phyloP scores from a whole-genome alignment of 2,797 vertebrate species.

The Vipera latastei region DNA sequence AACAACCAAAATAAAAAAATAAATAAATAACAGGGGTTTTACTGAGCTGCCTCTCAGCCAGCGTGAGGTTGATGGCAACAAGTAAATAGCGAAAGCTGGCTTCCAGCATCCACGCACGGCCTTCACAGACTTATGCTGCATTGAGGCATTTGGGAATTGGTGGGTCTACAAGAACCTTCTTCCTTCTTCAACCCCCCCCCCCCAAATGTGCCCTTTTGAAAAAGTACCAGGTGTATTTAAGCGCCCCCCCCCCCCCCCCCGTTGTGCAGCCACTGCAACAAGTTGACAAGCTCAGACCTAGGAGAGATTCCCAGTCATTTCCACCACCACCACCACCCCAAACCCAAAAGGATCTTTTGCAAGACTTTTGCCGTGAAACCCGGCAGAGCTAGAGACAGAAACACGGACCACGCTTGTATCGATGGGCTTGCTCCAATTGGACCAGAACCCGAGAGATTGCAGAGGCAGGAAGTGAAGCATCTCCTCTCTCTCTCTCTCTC shows the following conservation, averaged over 20 bases:
- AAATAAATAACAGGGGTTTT: not conserved
- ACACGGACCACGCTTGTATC: slow-evolving; percentile 29
- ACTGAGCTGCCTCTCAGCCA: slow-evolving; percentile 4
- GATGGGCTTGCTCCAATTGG: not conserved
- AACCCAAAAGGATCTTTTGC: not conserved
- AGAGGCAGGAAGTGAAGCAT: slow-evolving; percentile 59
- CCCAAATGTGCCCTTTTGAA: not conserved
- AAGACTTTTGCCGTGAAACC: slow-evolving; percentile 44
- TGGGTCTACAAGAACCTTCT: not conserved
- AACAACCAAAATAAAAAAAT: no score
- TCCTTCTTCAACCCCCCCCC: slow-evolving; percentile 13
- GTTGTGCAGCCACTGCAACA: slow-evolving; percentile 72
- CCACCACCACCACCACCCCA: not conserved
- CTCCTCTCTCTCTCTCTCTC: slow-evolving; percentile 20
- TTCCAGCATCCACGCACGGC: slow-evolving; percentile 6
- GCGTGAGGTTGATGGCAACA: slow-evolving; percentile 51
- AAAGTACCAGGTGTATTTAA: slow-evolving; percentile 29
- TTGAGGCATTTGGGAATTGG: not conserved
- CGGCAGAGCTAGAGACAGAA: slow-evolving; percentile 33
- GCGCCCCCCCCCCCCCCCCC: slow-evolving; percentile 17
- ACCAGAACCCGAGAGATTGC: slow-evolving; percentile 53
- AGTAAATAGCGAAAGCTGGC: slow-evolving; percentile 48
- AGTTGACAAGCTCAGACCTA: slow-evolving; percentile 57
- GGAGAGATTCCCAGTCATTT: slow-evolving; percentile 31
- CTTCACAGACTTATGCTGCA: not conserved